Conservation (phyloP, 1,140 invertebrate genomes). For the Megalopta genalis region DNA sequence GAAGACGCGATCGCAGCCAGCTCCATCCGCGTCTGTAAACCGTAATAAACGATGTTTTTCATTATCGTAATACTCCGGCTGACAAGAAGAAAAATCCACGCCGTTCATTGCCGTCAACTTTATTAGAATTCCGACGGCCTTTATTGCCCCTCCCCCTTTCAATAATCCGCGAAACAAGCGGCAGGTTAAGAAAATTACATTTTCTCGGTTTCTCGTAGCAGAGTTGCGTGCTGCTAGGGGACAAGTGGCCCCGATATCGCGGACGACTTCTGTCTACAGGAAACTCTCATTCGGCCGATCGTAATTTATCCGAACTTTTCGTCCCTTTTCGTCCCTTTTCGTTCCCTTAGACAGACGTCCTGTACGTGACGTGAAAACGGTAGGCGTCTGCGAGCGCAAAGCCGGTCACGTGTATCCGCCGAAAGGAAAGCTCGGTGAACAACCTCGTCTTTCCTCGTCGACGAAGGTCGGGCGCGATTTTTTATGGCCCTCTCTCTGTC, state of each 20-base stretch:
- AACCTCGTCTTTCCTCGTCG: slow-evolving; percentile 40
- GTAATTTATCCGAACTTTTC: slow-evolving; percentile 64
- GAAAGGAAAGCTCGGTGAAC: slow-evolving; percentile 58
- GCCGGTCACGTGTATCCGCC: slow-evolving; percentile 43
- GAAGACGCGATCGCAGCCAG: too few species aligned
- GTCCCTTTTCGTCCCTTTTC: slow-evolving; percentile 22
- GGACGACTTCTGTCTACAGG: slow-evolving; percentile 25
- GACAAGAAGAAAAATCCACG: too few species aligned
- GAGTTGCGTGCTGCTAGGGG: neutral
- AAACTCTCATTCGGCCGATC: slow-evolving; percentile 43
- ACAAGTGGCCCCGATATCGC: slow-evolving; percentile 11
- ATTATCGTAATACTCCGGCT: too few species aligned
- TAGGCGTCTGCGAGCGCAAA: slow-evolving; percentile 38
- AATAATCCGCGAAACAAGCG: neutral
- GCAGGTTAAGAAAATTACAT: neutral
- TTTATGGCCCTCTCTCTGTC: neutral
- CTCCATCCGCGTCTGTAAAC: too few species aligned
- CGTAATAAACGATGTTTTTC: too few species aligned
- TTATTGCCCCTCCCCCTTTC: neutral
- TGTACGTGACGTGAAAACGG: slow-evolving; percentile 58
- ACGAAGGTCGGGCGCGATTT: slow-evolving; percentile 48
- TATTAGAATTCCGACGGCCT: neutral
- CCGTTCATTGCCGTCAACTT: neutral
- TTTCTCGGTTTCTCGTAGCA: neutral
- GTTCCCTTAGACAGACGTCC: slow-evolving; percentile 55